Base-by-base conservation (phyloP, 1,140 invertebrate genomes). In the Drosophila lacertosa region DNA sequence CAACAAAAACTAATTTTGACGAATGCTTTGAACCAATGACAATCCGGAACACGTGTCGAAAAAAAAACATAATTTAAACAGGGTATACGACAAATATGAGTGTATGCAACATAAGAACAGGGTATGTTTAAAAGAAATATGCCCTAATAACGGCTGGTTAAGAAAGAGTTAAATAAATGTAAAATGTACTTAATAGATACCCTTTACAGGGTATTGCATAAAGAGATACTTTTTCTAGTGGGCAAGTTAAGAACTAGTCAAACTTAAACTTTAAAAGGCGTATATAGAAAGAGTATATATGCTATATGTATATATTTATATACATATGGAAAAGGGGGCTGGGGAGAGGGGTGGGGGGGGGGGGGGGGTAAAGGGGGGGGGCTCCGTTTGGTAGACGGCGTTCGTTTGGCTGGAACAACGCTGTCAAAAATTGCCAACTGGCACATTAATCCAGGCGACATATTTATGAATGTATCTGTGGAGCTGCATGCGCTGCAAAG, bases 361-460 rank as follows among this genome's bases (percentile, higher is more conserved):
- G 20, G 26, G 9, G 2, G 4, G n/a, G 55, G 11, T n/a, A n/a
- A n/a, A 15, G 9, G 16, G 45, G 13, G 15, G 0, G 42, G n/a
- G 2, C 24, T 10, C 7, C 11, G 7, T 4, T 24, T 5, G 29
- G 15, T 44, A 63, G 67, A 40, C 72, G 35, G 58, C 33, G 33
- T 54, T 74, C 54, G 59, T 54, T 73, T 64, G 74, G 58, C 60
- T 77, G 79, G 81, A 81, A 60, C 59, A 81, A 39, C 55, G 60
- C 82, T 88, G 82, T 89, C 82, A 88, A 65, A 82, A 73, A 78
- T 82, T 76, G 83, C 82, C 82, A 88, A 88, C 82, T 81, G 82
- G 82, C 82, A 88, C 82, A 88, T 88, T 88, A 88, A 88, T 88
- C 82, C 82, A 72, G 77, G 78, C 82, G 82, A 88, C 82, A 88